Conservation (phyloP, 1,140 invertebrate genomes). For the Cherax quadricarinatus region DNA sequence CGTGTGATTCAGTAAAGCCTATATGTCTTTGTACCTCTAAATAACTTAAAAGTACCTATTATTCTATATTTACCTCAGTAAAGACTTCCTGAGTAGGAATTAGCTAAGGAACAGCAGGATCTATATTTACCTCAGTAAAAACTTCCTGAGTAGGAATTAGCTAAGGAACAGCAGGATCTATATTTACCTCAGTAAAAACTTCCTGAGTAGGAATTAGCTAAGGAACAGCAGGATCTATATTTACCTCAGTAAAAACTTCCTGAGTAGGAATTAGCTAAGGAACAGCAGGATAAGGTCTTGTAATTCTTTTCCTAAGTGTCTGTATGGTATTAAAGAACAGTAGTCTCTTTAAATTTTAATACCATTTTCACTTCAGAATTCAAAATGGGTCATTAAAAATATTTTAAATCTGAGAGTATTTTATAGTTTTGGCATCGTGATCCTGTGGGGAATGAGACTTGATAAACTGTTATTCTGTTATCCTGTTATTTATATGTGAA, state of each 20-base stretch:
- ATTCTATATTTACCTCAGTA: slow-evolving; percentile 65
- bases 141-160: too few species aligned
- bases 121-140: slow-evolving; percentile 39
- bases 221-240: too few species aligned
- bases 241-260: too few species aligned
- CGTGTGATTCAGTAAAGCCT: slow-evolving; percentile 51
- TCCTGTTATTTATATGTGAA: neutral
- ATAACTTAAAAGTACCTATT: slow-evolving; percentile 66
- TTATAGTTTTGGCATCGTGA: slow-evolving; percentile 1
- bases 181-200: too few species aligned
- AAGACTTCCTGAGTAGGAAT: slow-evolving; percentile 23
- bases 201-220: too few species aligned
- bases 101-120: slow-evolving; percentile 21
- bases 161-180: too few species aligned
- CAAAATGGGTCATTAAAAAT: slow-evolving; percentile 48
- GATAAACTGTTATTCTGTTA: neutral
- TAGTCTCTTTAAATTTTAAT: slow-evolving; percentile 33
- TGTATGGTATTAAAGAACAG: slow-evolving; percentile 35
- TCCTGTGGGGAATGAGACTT: neutral
- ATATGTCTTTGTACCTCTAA: slow-evolving; percentile 59
- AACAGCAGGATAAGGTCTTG: slow-evolving; percentile 23
- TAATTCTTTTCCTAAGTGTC: slow-evolving; percentile 49
- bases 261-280: too few species aligned
- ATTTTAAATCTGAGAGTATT: neutral
- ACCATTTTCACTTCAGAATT: slow-evolving; percentile 51